Base-by-base conservation (phyloP, 2,888 invertebrate species). In the Neoitamus cyanurus region DNA sequence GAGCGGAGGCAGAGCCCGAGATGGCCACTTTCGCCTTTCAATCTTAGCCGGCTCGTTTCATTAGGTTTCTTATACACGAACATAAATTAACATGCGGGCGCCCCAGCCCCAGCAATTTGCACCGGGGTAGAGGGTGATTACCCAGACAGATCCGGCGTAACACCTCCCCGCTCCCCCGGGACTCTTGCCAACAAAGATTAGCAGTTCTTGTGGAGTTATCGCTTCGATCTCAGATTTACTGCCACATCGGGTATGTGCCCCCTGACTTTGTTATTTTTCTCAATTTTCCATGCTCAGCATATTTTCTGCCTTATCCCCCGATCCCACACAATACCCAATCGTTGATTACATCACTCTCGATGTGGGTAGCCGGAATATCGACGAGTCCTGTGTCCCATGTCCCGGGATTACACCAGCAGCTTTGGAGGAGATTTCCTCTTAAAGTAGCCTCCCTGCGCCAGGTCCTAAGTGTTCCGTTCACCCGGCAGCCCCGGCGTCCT, bases 241-340 rank as follows among this genome's bases (percentile, higher is more conserved):
- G 73, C 73, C 73, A 15, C 73, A 73, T 73, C 30, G 73, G 25
- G 25, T 73, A 73, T 70, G 70, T 73, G 73, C 73, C 36, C 37
- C 20, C 73, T 37, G 73, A 73, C 73, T 37, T 73, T 73, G 73
- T 73, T 73, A 73, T 73, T 73, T 73, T 73, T 73, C 73, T 73
- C 73, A 73, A 73, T 73, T 73, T 73, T 73, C 73, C 36, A 73
- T 73, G 73, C 73, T 73, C 73, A 73, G 73, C 73, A 73, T 73
- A 73, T 73, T 73, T 73, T 73, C 73, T 36, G 73, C 36, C 73
- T 73, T 73, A 73, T 73, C 73, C 73, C 73, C 37, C 36, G 73
- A 36, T 73, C 34, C 34, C 34, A 73, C 20, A 73, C 73, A 73
- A 73, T 73, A 73, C 73, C 73, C 73, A 73, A 73, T 73, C 73